Evolutionary conservation across 2,888 invertebrate species (phyloP).

Genomic region (Aplocera efformata): DNA sequence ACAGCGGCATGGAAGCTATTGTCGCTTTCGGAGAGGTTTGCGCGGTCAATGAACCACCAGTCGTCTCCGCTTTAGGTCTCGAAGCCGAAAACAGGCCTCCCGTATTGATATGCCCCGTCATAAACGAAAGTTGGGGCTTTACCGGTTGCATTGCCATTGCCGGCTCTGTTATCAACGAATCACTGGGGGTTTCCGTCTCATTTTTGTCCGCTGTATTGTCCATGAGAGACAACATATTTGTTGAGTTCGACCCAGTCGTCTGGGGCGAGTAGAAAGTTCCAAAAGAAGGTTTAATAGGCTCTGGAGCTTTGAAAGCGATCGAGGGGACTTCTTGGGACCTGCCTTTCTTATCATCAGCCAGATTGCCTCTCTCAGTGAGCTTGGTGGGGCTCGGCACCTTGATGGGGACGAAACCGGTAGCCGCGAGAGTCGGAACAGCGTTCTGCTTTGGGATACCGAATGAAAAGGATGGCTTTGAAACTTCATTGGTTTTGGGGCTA

Average conservation of each 20-base stretch:
- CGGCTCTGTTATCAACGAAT: too few species aligned
- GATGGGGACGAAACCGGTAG: background rate
- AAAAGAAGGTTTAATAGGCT: constrained; percentile 6
- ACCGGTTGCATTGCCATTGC: background rate
- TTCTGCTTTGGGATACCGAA: constrained; percentile 53
- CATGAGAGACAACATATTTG: constrained; percentile 1
- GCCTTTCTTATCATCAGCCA: constrained; percentile 34
- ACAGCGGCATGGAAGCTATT: constrained; percentile 13
- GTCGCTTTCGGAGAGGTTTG: constrained; percentile 1
- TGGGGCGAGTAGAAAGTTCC: constrained; percentile 23
- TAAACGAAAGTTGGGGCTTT: constrained; percentile 4
- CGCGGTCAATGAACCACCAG: background rate
- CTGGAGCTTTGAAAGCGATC: constrained; percentile 28
- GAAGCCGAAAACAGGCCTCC: constrained; percentile 1
- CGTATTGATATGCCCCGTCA: background rate
- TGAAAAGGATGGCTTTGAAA: constrained; percentile 42
- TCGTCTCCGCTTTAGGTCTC: background rate
- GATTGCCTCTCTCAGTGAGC: constrained; percentile 22
- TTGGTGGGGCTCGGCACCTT: constrained; percentile 14
- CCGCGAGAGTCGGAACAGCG: background rate
- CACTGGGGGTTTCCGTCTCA: background rate
- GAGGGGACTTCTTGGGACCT: constrained; percentile 51
- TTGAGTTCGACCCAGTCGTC: constrained; percentile 1
- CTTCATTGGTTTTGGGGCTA: constrained; percentile 21
- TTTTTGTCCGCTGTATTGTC: constrained; percentile 2